These are phyloP conservation scores for Theristicus caerulescens DNA, from an alignment of 2,113 vertebrate species.

Conservation along the genomic window DNA sequence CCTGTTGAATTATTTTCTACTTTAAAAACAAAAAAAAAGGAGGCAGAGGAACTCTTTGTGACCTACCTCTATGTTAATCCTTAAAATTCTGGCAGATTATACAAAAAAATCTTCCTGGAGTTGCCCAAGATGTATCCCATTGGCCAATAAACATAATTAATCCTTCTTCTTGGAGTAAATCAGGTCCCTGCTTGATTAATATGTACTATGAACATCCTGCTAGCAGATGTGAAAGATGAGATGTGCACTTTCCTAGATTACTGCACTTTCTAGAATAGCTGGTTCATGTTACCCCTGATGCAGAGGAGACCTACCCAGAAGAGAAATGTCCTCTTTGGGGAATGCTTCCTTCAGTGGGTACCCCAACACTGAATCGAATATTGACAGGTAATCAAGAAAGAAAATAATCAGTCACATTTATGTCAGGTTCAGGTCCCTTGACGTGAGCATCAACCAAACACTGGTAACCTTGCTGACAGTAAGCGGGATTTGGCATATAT, in stretches of 20 bases:
- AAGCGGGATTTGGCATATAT: neutral
- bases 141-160: neutral
- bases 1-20: neutral
- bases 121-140: neutral
- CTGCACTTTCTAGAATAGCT: neutral
- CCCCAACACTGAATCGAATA: neutral
- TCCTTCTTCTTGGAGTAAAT: neutral
- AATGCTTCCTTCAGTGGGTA: neutral
- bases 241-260: neutral
- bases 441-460: neutral
- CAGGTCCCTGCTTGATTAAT: neutral
- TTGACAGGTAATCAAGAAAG: neutral
- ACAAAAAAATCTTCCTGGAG: neutral
- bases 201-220: neutral
- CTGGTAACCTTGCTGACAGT: neutral
- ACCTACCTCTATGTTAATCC: neutral
- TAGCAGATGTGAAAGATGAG: neutral
- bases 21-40: neutral
- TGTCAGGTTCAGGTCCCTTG: neutral
- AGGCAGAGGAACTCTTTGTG: neutral
- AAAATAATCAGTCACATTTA: neutral
- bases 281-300: neutral
- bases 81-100: neutral
- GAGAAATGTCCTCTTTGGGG: neutral
- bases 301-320: neutral